Evolutionary conservation across 2,888 invertebrate genomes (phyloP).

Genomic region (Caenorhabditis imperialis): DNA sequence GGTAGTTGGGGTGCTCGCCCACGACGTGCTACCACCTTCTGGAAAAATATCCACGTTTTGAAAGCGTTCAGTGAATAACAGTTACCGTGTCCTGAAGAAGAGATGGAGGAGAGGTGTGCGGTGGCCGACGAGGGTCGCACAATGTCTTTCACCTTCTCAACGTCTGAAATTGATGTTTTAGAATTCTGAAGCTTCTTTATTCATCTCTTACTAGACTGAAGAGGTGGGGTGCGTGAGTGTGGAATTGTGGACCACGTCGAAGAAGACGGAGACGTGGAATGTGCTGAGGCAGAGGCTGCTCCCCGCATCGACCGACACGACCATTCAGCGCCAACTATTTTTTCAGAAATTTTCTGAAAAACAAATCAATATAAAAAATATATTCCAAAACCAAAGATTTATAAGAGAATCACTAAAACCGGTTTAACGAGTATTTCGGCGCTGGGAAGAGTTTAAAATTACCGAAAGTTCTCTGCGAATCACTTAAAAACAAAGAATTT

Average conservation of each 20-base stretch:
- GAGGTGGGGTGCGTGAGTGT: slow-evolving; percentile 38
- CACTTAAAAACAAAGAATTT: too few species aligned
- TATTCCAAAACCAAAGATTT: background rate
- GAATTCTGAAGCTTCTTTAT: background rate
- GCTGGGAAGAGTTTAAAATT: too few species aligned
- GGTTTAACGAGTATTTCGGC: too few species aligned
- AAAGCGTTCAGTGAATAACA: background rate
- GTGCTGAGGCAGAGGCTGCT: slow-evolving; percentile 65
- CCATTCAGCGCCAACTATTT: slow-evolving; percentile 66
- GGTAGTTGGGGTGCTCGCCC: slow-evolving; percentile 32
- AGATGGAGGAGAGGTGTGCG: slow-evolving; percentile 40
- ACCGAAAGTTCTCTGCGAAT: too few species aligned
- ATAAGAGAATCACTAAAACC: too few species aligned
- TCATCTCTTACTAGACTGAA: slow-evolving; percentile 44
- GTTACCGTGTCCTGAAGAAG: slow-evolving; percentile 43
- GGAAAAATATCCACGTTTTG: background rate
- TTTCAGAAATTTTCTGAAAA: slow-evolving; percentile 51
- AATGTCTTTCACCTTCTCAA: slow-evolving; percentile 48
- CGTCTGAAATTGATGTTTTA: slow-evolving; percentile 22
- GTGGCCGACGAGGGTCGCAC: slow-evolving; percentile 50
- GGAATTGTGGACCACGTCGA: slow-evolving; percentile 47
- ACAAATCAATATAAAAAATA: background rate
- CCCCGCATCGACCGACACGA: slow-evolving; percentile 67
- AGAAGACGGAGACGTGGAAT: slow-evolving; percentile 41
- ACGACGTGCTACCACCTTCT: slow-evolving; percentile 41